Evolutionary conservation across 2,113 vertebrate genomes (phyloP).

Genomic region (Lepus europaeus): DNA sequence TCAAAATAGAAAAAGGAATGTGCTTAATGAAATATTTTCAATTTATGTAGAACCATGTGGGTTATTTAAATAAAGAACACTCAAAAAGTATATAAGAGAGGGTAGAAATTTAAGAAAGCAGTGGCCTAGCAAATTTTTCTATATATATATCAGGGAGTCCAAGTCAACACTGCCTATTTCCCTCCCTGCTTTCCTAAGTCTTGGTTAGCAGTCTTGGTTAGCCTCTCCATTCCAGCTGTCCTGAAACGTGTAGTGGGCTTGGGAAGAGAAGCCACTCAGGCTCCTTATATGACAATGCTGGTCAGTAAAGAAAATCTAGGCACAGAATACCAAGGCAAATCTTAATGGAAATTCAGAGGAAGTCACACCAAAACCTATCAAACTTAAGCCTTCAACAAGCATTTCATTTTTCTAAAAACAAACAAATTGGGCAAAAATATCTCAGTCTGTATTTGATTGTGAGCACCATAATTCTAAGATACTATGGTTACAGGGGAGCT

Average conservation of each 20-base stretch:
- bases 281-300: not conserved
- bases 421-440: not conserved
- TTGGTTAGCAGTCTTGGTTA: not conserved
- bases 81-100: not conserved
- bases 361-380: slow-evolving; percentile 17
- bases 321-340: not conserved
- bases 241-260: not conserved
- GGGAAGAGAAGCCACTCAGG: not conserved
- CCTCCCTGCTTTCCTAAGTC: not conserved
- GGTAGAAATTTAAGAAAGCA: slow-evolving; percentile 30
- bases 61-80: slow-evolving; percentile 44
- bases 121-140: not conserved
- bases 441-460: not conserved
- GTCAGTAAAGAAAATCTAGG: not conserved
- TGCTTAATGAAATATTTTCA: slow-evolving; percentile 48
- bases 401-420: slow-evolving; percentile 34
- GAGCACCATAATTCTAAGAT: not conserved
- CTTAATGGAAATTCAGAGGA: slow-evolving; percentile 19
- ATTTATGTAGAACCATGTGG: not conserved
- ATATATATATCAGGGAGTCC: not conserved
- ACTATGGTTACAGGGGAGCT: not conserved
- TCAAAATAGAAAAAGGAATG: slow-evolving; percentile 31
- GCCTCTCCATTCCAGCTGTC: not conserved
- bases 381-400: slow-evolving; percentile 28
- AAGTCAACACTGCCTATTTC: not conserved